Evolutionary conservation across 1,140 invertebrate species (phyloP).

Genomic region (Sminthurinus signatus): DNA sequence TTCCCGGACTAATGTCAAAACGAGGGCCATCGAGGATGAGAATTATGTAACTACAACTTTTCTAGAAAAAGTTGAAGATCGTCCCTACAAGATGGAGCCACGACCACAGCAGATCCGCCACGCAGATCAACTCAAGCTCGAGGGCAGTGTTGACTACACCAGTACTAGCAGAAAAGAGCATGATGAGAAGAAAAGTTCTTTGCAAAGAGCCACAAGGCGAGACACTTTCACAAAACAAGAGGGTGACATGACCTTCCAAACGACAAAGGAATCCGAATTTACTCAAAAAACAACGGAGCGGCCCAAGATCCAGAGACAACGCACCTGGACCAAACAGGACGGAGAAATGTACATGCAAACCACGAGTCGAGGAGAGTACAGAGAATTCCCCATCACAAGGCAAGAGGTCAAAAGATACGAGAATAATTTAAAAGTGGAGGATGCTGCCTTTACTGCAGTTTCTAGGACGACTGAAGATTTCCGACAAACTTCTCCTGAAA

Average conservation of each 20-base stretch:
- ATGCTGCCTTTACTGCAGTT: background rate
- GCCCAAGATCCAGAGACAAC: conserved; percentile 53
- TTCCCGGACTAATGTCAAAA: conserved; percentile 19
- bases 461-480: background rate
- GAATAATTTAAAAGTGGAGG: conserved; percentile 14
- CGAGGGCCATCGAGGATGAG: conserved; percentile 31
- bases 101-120: conserved; percentile 11
- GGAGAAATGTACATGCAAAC: conserved; percentile 54
- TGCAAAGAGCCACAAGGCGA: conserved; percentile 15
- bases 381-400: conserved; percentile 34
- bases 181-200: conserved; percentile 27
- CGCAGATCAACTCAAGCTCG: conserved; percentile 25
- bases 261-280: conserved; percentile 58
- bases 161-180: conserved; percentile 22
- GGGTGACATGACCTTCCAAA: conserved; percentile 53
- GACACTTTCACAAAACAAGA: conserved; percentile 36
- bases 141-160: conserved; percentile 29
- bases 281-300: conserved; percentile 48
- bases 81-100: conserved; percentile 7
- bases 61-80: conserved; percentile 33
- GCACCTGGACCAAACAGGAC: conserved; percentile 35
- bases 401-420: conserved; percentile 22
- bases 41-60: conserved; percentile 30
- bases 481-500: conserved; percentile 34
- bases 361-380: conserved; percentile 57